Evolutionary conservation across 2,888 invertebrate genomes (phyloP), one percentile per base, ranked within the genome.

Genomic region (Parapristionchus giblindavisi): DNA sequence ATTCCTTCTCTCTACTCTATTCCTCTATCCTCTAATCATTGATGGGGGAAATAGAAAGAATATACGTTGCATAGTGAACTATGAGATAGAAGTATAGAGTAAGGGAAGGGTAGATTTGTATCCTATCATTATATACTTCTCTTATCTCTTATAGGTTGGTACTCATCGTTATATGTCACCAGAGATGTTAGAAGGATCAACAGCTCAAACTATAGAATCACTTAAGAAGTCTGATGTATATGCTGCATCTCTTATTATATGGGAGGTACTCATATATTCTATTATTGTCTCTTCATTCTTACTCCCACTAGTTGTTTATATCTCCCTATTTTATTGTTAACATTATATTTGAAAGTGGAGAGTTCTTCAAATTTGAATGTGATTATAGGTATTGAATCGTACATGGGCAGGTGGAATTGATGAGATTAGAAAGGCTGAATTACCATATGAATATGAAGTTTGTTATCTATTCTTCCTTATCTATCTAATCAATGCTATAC

Each of bases 101-200:
- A 14, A 58, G 8, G 29, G 32, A 27, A 14, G 29, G 58, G 11
- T 60, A 36, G 34, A 21, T 2, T 36, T 24, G 43, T 43, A n/a
- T n/a, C n/a, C n/a, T n/a, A n/a, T n/a, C n/a, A n/a, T n/a, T 43
- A 43, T 17, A 36, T 36, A 34, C 21, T 27, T 60, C 34, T n/a
- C 3, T 1, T 21, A 2, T 38, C 24, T 24, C 11, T 51, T 71
- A 0, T 40, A 84, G 84, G 93, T 94, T 60, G 94, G 95, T 78
- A 95, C 95, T 3, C 91, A 92, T 65, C 92, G 95, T 38, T 94
- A 94, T 90, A 95, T 95, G 95, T 93, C 95, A 29, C 95, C 95
- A 0, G 96, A 96, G 89, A 92, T 95, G 51, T 90, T 96, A 43
- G 93, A 92, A 88, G 93, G 93, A 87, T 91, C 91, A 8, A 80